Base-by-base conservation (phyloP, 2,888 invertebrate species). In the Folsomia manolachei region DNA sequence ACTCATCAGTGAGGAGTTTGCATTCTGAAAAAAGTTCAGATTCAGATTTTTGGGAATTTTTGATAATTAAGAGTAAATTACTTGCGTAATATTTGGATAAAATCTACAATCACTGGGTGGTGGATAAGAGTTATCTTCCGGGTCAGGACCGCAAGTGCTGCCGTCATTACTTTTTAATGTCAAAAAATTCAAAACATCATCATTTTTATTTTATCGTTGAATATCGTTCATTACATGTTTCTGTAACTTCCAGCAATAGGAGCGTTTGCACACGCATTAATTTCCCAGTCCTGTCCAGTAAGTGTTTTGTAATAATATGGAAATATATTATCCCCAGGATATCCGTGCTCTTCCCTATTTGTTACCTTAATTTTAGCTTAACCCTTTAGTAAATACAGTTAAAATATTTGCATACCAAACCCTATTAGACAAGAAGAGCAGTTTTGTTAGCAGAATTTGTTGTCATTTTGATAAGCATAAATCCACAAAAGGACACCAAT, bases 241-340 rank as follows among this genome's bases (percentile, higher is more conserved):
- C 62, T 1, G 23, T 71, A 78, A 60, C 27, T 53, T 60, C 80
- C 78, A 2, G 25, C 1, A n/a, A 80, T 56, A 0, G 71, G 67
- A 18, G 52, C 60, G 63, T 77, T 69, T 1, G 75, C 73, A 27
- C 80, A 80, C 18, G 78, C 76, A 11, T 76, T 80, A 14, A 73
- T 69, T 9, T n/a, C 52, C 80, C 79, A 79, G 1, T 71, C 68
- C 0, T 51, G 21, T 2, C 23, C 27, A 18, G 25, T 9, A 1
- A 63, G 11, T 2, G 71, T 39, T 63, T 60, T 71, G 24, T 71
- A 75, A 26, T 69, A 71, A 66, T 79, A 80, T 9, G 80, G 80
- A 66, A 74, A 80, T 18, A 61, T 60, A 2, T 60, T 19, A 27
- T 75, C 71, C 1, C 69, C 72, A 4, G 70, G 62, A 63, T 75